Evolutionary conservation across 2,797 vertebrate genomes (phyloP), one percentile per base, ranked within the genome.

Genomic region (Tragelaphus oryx): DNA sequence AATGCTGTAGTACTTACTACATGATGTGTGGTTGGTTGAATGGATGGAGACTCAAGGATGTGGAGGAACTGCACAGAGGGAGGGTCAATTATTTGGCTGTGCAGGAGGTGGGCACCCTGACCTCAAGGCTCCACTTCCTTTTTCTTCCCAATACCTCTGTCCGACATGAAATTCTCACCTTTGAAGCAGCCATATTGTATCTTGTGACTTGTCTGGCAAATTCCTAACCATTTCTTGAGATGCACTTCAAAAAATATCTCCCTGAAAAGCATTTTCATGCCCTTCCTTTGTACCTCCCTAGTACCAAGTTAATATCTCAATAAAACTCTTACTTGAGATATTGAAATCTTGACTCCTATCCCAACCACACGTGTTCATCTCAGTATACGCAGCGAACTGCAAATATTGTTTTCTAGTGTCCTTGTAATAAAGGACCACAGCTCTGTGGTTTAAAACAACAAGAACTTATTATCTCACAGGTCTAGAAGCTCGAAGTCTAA

Each of bases 301-400:
- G 20, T 5, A 22, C 59, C 33, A 57, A 62, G 16, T 10, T 46
- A 13, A 9, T 52, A 33, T 37, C 48, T 59, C 0, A 3, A 44
- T 20, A 8, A 3, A 87, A 26, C 10, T 93, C 30, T 41, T 55
- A n/a, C 83, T 76, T 89, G 59, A 52, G 57, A 46, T 44, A 62
- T 3, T 37, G 16, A 84, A 28, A 30, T 82, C 44, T 18, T 74
- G 17, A 24, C 48, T 81, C 52, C 17, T 18, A 46, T 26, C 18
- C n/a, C 14, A 60, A 22, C 13, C 76, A 30, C 18, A 14, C 52
- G 8, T 2, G 16, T n/a, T 44, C 55, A 28, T 46, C 74, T 92
- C 22, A 37, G 71, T 33, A 28, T 37, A n/a, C 0, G 8, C 4
- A 52, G 4, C 12, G 6, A 3, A 18, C n/a, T 1, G 13, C 24